Base-by-base conservation (phyloP, 1,140 invertebrate species). In the Akabosia matsudoensis region DNA sequence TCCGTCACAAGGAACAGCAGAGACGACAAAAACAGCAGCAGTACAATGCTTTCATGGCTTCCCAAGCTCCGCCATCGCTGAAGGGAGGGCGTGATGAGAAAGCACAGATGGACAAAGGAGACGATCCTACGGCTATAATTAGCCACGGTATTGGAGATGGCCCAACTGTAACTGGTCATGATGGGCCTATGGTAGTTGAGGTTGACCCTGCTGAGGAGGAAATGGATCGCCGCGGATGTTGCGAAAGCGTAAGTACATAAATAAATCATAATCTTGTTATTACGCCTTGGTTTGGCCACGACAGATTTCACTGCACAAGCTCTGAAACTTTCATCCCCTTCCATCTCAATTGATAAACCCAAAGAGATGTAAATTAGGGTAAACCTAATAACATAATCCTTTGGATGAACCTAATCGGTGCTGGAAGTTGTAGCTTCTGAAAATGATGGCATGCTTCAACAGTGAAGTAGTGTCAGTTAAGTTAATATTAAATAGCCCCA, bases 211-310 rank as follows among this genome's bases (percentile, higher is more conserved):
- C 22, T 1, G 22, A 13, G 24, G 61, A 67, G 10, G 61, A 67
- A 30, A 10, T 30, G 61, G 61, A 67, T 30, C 61, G 61, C 1
- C 3, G 61, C 1, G 28, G 61, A 2, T 67, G 61, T 30, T 67
- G 61, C 31, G 61, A 67, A 67, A 67, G 24, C 61, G 61, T 67
- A 67, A 67, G 61, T 67, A 4, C 28, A n/a, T n/a, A n/a, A n/a
- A n/a, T n/a, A n/a, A n/a, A n/a, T n/a, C n/a, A n/a, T n/a, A n/a
- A n/a, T n/a, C n/a, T n/a, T n/a, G n/a, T n/a, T n/a, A n/a, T n/a
- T n/a, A n/a, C n/a, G n/a, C n/a, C n/a, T n/a, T n/a, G n/a, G n/a
- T n/a, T n/a, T n/a, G n/a, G n/a, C n/a, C n/a, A n/a, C n/a, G n/a
- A n/a, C n/a, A n/a, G n/a, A n/a, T n/a, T n/a, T n/a, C n/a, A n/a